Conservation (phyloP, 2,113 vertebrate species). For the Prunella himalayana region DNA sequence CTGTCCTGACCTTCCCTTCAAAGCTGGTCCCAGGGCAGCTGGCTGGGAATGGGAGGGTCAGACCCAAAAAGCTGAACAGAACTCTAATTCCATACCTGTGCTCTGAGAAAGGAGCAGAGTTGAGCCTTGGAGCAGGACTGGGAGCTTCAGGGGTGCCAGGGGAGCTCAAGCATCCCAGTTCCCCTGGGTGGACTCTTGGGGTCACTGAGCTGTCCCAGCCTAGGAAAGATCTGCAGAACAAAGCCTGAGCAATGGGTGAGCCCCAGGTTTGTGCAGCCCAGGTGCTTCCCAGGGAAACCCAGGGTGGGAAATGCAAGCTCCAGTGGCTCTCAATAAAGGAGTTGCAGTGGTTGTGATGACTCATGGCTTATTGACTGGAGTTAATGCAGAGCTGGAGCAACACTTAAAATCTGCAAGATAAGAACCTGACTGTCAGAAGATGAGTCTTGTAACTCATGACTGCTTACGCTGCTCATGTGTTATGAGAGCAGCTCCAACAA, state of each 20-base stretch:
- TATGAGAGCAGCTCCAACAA: background rate
- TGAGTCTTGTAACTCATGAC: constrained; percentile 48
- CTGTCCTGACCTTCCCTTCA: background rate
- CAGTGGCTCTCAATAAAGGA: background rate
- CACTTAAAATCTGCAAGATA: constrained; percentile 50
- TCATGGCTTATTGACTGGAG: constrained; percentile 41
- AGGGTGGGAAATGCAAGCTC: background rate
- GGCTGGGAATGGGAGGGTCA: background rate
- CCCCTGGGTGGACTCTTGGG: background rate
- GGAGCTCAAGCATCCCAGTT: background rate
- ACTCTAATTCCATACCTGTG: background rate
- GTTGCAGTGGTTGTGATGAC: constrained; percentile 43
- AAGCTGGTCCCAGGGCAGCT: background rate
- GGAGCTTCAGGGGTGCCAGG: background rate
- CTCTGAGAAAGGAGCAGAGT: background rate
- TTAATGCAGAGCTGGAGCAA: constrained; percentile 36
- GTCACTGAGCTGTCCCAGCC: background rate
- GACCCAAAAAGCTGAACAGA: background rate
- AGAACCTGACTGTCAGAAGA: constrained; percentile 53
- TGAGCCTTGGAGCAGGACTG: background rate
- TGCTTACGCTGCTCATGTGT: constrained; percentile 2
- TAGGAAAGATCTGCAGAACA: background rate
- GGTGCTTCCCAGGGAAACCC: background rate
- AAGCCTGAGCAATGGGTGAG: background rate
- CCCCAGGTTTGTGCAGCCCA: background rate